phyloP scores from a whole-genome alignment of 2,113 vertebrate genomes.

The Crotalus horridus region DNA sequence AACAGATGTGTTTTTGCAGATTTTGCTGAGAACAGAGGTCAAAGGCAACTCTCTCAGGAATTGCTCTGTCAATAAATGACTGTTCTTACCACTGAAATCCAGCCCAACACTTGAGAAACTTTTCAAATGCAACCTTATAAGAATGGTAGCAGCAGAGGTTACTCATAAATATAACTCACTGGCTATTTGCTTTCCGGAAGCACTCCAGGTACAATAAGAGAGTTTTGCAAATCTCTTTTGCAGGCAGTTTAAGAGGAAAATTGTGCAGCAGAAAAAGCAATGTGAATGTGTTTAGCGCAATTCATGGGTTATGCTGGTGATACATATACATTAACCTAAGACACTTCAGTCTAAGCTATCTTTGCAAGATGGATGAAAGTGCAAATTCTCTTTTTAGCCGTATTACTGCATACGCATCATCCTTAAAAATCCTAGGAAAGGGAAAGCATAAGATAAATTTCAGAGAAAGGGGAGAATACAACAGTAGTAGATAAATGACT shows the following conservation, averaged over 20 bases:
- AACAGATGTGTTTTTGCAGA: background rate
- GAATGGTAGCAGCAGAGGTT: slow-evolving; percentile 9
- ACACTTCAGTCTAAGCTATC: background rate
- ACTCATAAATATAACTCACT: background rate
- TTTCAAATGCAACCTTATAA: background rate
- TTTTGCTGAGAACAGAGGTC: background rate
- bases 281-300: background rate
- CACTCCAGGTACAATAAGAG: background rate
- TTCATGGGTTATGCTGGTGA: background rate
- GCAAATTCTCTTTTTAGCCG: background rate
- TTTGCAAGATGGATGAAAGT: background rate
- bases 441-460: background rate
- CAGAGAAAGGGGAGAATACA: background rate
- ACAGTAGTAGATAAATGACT: background rate
- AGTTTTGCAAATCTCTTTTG: background rate
- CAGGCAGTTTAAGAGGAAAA: background rate
- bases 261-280: background rate
- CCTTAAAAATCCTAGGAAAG: background rate
- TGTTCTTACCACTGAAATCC: background rate
- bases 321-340: background rate
- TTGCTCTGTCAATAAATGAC: background rate
- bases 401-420: background rate
- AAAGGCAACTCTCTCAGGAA: background rate
- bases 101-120: background rate
- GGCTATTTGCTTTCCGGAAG: background rate